phyloP scores from a whole-genome alignment of 1,140 invertebrate species.

The Neodiprion virginianus region DNA sequence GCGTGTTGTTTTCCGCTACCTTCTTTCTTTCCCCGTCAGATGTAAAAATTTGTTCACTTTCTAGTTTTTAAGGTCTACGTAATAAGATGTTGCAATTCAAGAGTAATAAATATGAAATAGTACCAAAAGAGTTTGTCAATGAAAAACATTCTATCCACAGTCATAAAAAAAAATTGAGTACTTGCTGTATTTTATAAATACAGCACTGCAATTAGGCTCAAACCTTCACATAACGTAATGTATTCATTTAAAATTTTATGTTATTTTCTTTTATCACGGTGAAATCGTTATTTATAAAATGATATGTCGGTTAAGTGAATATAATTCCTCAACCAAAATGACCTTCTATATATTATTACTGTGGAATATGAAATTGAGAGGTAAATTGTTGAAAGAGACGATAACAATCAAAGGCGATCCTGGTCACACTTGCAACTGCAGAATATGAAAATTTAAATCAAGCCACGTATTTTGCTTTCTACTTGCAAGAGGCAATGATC shows the following conservation, averaged over 20 bases:
- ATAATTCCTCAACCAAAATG: too few relatives aligned
- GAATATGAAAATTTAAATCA: not conserved
- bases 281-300: too few relatives aligned
- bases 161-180: not conserved
- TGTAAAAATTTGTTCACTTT: constrained; percentile 16
- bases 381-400: too few relatives aligned
- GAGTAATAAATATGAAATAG: constrained; percentile 5
- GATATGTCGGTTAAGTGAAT: too few relatives aligned
- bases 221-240: not conserved
- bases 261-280: not conserved
- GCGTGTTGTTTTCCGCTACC: not conserved
- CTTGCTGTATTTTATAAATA: not conserved
- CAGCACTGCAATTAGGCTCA: not conserved
- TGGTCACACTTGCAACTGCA: not conserved
- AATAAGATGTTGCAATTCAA: not conserved
- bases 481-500: not conserved
- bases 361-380: too few relatives aligned
- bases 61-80: constrained; percentile 7
- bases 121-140: not conserved
- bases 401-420: too few relatives aligned
- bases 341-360: too few relatives aligned
- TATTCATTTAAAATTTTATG: not conserved
- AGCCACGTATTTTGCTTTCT: not conserved
- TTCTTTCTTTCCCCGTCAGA: not conserved
- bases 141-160: not conserved